These are phyloP conservation scores for Anagrus nilaparvatae DNA, from an alignment of 1,140 invertebrate genomes.

Conservation along the genomic window DNA sequence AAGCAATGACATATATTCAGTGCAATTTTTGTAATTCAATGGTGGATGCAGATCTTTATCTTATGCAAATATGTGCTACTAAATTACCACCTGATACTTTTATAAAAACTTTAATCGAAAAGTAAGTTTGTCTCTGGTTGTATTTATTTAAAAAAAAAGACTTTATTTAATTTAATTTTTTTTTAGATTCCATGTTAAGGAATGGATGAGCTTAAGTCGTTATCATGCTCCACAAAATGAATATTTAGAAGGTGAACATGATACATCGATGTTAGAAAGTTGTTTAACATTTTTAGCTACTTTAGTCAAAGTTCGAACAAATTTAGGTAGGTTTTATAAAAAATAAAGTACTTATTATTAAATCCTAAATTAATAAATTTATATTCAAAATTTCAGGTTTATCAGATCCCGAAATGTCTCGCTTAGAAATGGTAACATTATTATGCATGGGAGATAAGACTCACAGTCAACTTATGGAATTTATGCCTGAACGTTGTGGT, in stretches of 20 bases:
- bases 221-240: conserved; percentile 50
- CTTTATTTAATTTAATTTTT: conserved; percentile 17
- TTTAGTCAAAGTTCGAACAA: conserved; percentile 81
- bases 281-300: conserved; percentile 84
- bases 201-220: conserved; percentile 74
- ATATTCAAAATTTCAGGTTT: conserved; percentile 32
- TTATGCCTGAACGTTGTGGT: conserved; percentile 91
- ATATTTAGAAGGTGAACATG: conserved; percentile 62
- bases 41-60: conserved; percentile 92
- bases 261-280: conserved; percentile 84
- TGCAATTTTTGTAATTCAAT: conserved; percentile 98
- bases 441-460: conserved; percentile 90
- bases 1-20: conserved; percentile 98
- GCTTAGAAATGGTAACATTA: conserved; percentile 86
- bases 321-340: conserved; percentile 55
- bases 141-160: no score
- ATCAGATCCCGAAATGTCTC: conserved; percentile 49
- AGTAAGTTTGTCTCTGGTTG: conserved; percentile 46
- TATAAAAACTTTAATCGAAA: conserved; percentile 76
- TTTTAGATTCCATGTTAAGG: conserved; percentile 65
- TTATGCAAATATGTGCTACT: conserved; percentile 85
- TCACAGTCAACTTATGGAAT: conserved; percentile 86
- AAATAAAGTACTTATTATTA: background rate
- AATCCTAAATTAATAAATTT: conserved; percentile 7
- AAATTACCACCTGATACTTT: conserved; percentile 78